phyloP scores from a whole-genome alignment of 2,888 invertebrate genomes.

The Mactromeris polynyma region DNA sequence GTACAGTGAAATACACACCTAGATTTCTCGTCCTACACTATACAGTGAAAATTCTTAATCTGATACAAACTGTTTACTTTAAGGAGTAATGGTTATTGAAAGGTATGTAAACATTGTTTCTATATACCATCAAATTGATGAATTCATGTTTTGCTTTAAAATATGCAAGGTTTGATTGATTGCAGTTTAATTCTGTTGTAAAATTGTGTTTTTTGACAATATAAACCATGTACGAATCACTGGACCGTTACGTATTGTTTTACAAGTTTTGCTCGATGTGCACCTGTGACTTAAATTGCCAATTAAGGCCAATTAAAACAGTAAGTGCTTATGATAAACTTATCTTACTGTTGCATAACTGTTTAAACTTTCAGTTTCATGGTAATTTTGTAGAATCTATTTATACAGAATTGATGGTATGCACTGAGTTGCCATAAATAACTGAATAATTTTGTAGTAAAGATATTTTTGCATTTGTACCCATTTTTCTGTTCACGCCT shows the following conservation, averaged over 20 bases:
- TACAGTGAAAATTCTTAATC: constrained; percentile 16
- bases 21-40: neutral
- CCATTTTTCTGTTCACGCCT: too few species aligned
- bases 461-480: too few species aligned
- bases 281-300: constrained; percentile 8
- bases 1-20: constrained; percentile 29
- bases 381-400: constrained; percentile 3
- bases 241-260: constrained; percentile 2
- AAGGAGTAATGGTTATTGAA: constrained; percentile 40
- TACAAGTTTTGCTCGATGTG: neutral
- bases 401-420: neutral
- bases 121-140: neutral
- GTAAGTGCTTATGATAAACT: neutral
- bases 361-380: neutral
- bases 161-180: constrained; percentile 1
- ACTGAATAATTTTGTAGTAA: neutral
- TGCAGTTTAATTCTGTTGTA: neutral
- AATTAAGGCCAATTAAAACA: neutral
- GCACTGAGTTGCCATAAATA: neutral
- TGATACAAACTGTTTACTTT: constrained; percentile 6
- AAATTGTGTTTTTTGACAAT: neutral
- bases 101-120: constrained; percentile 26
- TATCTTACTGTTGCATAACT: neutral
- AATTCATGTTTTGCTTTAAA: neutral
- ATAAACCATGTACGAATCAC: neutral